phyloP scores from a whole-genome alignment of 2,888 invertebrate genomes.

The Lasioglossum oenotherae region DNA sequence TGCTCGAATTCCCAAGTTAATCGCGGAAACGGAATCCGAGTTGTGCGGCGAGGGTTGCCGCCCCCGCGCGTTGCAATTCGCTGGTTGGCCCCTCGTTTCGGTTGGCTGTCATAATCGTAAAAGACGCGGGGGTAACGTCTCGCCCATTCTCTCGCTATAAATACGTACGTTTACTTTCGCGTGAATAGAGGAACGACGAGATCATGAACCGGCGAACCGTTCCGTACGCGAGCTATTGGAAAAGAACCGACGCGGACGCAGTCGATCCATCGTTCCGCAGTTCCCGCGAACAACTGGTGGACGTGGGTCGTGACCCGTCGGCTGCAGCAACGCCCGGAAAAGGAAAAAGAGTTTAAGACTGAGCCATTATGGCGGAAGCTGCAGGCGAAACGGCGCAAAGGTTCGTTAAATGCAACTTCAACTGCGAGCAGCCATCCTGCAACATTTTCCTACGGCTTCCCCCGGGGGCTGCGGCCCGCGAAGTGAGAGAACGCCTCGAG shows the following conservation, averaged over 20 bases:
- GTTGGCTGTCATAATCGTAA: constrained; percentile 26
- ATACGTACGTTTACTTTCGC: constrained; percentile 1
- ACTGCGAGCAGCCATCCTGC: constrained; percentile 25
- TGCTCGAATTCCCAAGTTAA: not conserved
- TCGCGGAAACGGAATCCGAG: not conserved
- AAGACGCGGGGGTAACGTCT: not conserved
- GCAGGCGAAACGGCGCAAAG: constrained; percentile 43
- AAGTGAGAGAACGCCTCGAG: constrained; percentile 32
- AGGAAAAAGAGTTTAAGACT: not conserved
- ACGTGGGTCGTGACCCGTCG: not conserved
- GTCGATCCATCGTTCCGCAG: constrained; percentile 28
- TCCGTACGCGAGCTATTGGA: constrained; percentile 17
- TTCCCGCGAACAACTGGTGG: not conserved
- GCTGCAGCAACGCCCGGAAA: constrained; percentile 26
- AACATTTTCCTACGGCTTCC: constrained; percentile 25
- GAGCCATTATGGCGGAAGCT: constrained; percentile 16
- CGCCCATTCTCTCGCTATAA: not conserved
- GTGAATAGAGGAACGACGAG: not conserved
- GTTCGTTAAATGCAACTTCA: constrained; percentile 57
- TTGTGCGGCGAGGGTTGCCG: not conserved
- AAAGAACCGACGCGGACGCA: constrained; percentile 13
- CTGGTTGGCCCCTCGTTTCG: constrained; percentile 20
- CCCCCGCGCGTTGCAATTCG: not conserved
- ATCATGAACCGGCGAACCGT: not conserved
- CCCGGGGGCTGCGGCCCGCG: not conserved